phyloP scores from a whole-genome alignment of 2,113 vertebrate species.

The Phrynosoma platyrhinos region DNA sequence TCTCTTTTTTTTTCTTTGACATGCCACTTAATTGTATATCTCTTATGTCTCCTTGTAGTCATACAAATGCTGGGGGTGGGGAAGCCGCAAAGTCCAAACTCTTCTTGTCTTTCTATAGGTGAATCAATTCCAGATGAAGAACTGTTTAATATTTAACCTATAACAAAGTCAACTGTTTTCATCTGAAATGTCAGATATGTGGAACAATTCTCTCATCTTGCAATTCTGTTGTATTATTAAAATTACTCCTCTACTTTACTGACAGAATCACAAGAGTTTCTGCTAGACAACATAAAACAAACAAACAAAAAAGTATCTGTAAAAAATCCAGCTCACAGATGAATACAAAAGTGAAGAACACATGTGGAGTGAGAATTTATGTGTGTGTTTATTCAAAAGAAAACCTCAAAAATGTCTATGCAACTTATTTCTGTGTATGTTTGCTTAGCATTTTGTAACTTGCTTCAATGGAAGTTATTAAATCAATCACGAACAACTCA shows the following conservation, averaged over 20 bases:
- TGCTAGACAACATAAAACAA: neutral
- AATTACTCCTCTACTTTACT: neutral
- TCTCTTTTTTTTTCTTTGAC: neutral
- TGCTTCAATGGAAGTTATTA: neutral
- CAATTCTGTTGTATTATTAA: conserved; percentile 21
- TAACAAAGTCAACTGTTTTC: conserved; percentile 28
- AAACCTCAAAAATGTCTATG: neutral
- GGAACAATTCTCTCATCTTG: neutral
- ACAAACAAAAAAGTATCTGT: neutral
- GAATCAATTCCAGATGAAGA: conserved; percentile 20
- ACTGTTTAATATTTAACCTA: conserved; percentile 19
- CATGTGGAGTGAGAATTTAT: neutral
- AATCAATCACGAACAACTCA: conserved; percentile 3
- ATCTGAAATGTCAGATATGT: conserved; percentile 9
- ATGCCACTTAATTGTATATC: neutral
- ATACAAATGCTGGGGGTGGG: neutral
- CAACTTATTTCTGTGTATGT: neutral
- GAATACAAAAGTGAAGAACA: neutral
- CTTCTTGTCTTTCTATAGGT: neutral
- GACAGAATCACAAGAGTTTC: neutral
- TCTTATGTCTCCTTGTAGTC: neutral
- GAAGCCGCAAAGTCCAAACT: too few species aligned
- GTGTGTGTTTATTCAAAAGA: neutral
- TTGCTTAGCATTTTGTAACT: neutral
- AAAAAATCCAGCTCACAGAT: neutral